A percentile compares a stretch with the other conserved stretches of the same genome.
These are phyloP conservation scores for Caiman crocodilus DNA, from an alignment of 2,797 vertebrate genomes.

Conservation along the genomic window DNA sequence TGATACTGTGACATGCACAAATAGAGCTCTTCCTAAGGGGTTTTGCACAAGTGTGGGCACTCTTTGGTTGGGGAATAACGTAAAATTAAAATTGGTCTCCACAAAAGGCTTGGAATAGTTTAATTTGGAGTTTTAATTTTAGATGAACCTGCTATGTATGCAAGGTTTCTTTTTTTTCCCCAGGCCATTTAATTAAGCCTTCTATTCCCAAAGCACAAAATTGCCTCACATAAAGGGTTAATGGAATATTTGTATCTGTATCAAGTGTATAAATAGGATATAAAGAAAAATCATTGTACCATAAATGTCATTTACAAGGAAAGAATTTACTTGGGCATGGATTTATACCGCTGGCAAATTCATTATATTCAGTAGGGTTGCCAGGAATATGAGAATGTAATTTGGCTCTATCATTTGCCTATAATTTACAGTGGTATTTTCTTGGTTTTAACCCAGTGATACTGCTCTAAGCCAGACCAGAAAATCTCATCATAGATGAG, in stretches of 20 bases:
- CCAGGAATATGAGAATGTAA: background rate
- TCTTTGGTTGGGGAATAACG: too few species aligned
- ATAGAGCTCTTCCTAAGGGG: background rate
- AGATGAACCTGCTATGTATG: background rate
- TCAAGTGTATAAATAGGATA: too few species aligned
- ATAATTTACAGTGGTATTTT: too few species aligned
- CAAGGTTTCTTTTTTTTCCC: background rate
- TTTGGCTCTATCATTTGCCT: too few species aligned
- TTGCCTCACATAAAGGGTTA: background rate
- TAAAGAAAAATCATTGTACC: background rate
- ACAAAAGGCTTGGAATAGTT: background rate
- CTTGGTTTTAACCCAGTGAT: too few species aligned
- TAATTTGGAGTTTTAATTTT: background rate
- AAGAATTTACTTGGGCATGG: background rate
- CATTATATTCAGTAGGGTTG: background rate
- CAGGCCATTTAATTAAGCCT: background rate
- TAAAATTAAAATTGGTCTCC: background rate
- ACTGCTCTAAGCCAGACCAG: background rate
- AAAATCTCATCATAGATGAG: background rate
- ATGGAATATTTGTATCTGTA: background rate
- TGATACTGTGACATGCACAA: fast-evolving
- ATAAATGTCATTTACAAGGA: background rate
- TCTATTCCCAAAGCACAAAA: background rate
- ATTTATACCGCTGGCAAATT: background rate
- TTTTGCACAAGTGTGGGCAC: background rate